Conservation (phyloP, 2,797 vertebrate species). For the Pangasius mekongensis region DNA sequence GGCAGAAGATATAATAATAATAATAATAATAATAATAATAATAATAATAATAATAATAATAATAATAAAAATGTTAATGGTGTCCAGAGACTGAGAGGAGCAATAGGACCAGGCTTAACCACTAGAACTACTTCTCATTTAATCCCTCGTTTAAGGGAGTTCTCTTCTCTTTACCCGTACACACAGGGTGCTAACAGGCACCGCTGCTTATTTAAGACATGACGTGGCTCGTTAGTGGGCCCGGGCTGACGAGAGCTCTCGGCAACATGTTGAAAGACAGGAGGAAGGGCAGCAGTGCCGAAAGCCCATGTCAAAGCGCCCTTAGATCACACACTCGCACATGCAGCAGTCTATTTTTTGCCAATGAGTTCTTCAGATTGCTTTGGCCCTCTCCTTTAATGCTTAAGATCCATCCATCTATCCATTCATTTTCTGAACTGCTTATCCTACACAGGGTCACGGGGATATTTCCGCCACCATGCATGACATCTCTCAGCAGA, state of each 20-base stretch:
- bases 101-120: neutral
- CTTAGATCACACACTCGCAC: constrained; percentile 8
- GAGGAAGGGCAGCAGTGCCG: neutral
- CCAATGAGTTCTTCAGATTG: neutral
- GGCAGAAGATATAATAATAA: neutral
- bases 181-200: neutral
- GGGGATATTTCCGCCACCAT: no score
- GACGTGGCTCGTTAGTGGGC: constrained; percentile 13
- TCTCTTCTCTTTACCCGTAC: neutral
- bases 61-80: constrained; percentile 43
- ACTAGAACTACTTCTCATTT: neutral
- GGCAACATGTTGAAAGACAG: neutral
- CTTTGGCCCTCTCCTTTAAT: neutral
- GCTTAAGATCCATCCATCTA: neutral
- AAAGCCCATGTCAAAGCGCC: neutral
- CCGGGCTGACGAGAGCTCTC: neutral
- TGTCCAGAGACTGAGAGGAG: neutral
- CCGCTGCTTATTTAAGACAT: neutral
- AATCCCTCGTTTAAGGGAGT: neutral
- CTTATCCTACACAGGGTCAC: no score
- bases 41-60: neutral
- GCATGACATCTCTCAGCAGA: neutral
- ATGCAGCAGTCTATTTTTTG: neutral
- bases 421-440: no score
- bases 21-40: constrained; percentile 30